Conservation (phyloP, 2,113 vertebrate genomes). For the Platysteira castanea region DNA sequence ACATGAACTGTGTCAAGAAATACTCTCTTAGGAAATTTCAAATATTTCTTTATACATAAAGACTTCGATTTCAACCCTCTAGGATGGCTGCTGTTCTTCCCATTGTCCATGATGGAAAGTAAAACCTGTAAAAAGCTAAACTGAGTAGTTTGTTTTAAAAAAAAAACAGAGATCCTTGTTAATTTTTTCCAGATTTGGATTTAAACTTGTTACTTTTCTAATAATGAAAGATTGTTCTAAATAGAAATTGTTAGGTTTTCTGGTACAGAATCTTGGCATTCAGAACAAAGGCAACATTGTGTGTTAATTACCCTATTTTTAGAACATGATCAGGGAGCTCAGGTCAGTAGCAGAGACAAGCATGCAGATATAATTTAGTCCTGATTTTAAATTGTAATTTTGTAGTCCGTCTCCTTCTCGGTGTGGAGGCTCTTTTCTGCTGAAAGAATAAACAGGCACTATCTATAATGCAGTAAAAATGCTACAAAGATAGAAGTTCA, state of each 20-base stretch:
- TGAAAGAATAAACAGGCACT: background rate
- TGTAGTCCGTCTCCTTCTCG: background rate
- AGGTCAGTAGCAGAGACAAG: background rate
- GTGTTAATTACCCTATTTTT: conserved; percentile 22
- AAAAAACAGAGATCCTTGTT: background rate
- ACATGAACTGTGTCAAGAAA: background rate
- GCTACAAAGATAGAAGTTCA: background rate
- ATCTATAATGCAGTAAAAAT: background rate
- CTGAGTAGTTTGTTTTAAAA: background rate
- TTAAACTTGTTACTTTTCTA: background rate
- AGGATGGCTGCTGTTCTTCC: background rate
- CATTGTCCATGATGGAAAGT: background rate
- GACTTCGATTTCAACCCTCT: background rate
- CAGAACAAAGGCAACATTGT: background rate
- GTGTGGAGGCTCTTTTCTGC: background rate
- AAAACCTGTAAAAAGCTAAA: background rate
- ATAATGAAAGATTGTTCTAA: background rate
- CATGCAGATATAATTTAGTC: background rate
- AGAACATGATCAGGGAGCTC: background rate
- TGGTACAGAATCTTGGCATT: background rate
- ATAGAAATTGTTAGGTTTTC: background rate
- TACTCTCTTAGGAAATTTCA: background rate
- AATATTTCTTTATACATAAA: background rate
- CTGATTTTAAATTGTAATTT: background rate
- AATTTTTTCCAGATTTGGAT: background rate